A percentile compares a stretch with the other conserved stretches of the same genome.
Evolutionary conservation across 2,113 vertebrate genomes (phyloP).

Genomic region (Microtus pennsylvanicus): DNA sequence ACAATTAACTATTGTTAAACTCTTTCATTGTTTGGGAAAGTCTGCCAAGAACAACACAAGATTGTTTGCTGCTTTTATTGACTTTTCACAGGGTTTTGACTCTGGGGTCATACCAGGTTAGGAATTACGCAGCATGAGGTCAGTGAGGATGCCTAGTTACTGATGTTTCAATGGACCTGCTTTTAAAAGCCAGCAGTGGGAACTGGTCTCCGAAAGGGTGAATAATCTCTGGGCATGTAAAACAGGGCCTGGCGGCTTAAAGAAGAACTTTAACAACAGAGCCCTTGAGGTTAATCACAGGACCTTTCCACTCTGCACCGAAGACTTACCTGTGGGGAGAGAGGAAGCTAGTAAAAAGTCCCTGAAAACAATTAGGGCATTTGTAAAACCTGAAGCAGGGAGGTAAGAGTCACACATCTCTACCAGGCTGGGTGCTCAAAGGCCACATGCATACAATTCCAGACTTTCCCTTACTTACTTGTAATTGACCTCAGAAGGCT

Average conservation of each 20-base stretch:
- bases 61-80: slow-evolving; percentile 77
- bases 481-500: slow-evolving; percentile 41
- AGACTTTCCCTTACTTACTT: slow-evolving; percentile 44
- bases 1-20: slow-evolving; percentile 74
- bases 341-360: neutral
- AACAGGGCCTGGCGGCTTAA: slow-evolving; percentile 34
- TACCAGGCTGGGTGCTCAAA: neutral
- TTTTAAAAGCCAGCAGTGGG: slow-evolving; percentile 60
- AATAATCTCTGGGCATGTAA: slow-evolving; percentile 18
- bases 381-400: slow-evolving; percentile 3
- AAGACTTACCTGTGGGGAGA: slow-evolving; percentile 36
- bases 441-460: neutral
- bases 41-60: slow-evolving; percentile 70
- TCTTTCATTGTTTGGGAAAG: slow-evolving; percentile 69
- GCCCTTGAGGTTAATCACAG: neutral
- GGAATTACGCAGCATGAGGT: slow-evolving; percentile 74
- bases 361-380: slow-evolving; percentile 18
- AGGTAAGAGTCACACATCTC: neutral
- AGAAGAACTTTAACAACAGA: neutral
- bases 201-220: slow-evolving; percentile 45
- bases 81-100: slow-evolving; percentile 69
- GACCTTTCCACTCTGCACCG: slow-evolving; percentile 3
- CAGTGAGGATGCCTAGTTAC: slow-evolving; percentile 65
- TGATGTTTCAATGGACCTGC: slow-evolving; percentile 69
- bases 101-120: slow-evolving; percentile 75